Evolutionary conservation across 2,888 invertebrate species (phyloP).

Genomic region (Drosophila birchii): DNA sequence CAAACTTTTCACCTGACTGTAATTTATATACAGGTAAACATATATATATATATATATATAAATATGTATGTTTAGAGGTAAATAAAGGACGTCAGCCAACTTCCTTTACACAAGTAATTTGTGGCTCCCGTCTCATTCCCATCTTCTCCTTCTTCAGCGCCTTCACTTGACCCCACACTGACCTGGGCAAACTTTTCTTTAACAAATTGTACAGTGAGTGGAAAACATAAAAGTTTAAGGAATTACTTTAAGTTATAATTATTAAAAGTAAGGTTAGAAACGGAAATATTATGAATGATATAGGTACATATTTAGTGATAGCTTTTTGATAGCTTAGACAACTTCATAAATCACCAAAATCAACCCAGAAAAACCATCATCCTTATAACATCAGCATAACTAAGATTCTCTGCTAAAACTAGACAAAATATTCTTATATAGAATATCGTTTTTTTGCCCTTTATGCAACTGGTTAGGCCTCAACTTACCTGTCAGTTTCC

Average conservation of each 20-base stretch:
- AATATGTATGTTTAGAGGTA: too few relatives aligned
- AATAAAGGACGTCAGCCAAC: slow-evolving; percentile 28
- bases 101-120: slow-evolving; percentile 49
- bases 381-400: background rate
- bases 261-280: background rate
- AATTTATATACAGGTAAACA: slow-evolving; percentile 3
- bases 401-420: background rate
- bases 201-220: slow-evolving; percentile 32
- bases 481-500: background rate
- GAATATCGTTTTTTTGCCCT: background rate
- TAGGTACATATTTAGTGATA: background rate
- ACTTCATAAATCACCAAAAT: background rate
- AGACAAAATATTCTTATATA: slow-evolving; percentile 5
- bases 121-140: slow-evolving; percentile 4
- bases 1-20: slow-evolving; percentile 6
- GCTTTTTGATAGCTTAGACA: background rate
- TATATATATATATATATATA: slow-evolving; percentile 18
- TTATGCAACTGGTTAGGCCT: background rate
- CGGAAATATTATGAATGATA: background rate
- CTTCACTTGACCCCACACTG: slow-evolving; percentile 41
- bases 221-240: slow-evolving; percentile 27
- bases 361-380: background rate
- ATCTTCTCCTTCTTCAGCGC: background rate
- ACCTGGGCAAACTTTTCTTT: slow-evolving; percentile 28
- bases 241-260: background rate